A percentile compares a stretch with the other conserved stretches of the same genome.
These are phyloP conservation scores for Esox masquinongy DNA, from an alignment of 2,797 vertebrate genomes.

Conservation along the genomic window DNA sequence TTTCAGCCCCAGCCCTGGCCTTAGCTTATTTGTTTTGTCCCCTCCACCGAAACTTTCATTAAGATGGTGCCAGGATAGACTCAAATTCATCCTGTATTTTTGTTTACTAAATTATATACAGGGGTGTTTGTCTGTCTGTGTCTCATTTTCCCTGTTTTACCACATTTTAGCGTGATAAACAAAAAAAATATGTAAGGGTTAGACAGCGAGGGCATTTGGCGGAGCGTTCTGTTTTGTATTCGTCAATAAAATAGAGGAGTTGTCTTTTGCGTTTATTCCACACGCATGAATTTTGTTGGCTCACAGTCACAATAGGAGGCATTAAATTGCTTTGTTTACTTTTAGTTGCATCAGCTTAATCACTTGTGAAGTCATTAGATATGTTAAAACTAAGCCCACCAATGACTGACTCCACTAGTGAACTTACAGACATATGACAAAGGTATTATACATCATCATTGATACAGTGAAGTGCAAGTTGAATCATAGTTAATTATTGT, in stretches of 20 bases:
- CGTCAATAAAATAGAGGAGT: not conserved
- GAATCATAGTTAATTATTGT: not conserved
- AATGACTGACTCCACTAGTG: not conserved
- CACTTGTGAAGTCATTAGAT: not conserved
- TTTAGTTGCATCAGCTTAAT: not conserved
- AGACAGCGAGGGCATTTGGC: not conserved
- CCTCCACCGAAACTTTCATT: constrained; percentile 67
- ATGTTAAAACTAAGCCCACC: not conserved
- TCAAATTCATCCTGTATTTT: constrained; percentile 48
- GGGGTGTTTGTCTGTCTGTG: constrained; percentile 20
- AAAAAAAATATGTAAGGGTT: not conserved
- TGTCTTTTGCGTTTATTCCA: not conserved
- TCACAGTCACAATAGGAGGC: not conserved
- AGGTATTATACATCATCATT: not conserved
- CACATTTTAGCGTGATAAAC: not conserved
- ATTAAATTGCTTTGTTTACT: not conserved
- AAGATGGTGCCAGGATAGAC: constrained; percentile 74
- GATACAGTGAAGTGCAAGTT: not conserved
- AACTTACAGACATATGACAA: not conserved
- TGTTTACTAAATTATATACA: constrained; percentile 55
- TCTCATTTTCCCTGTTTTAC: constrained; percentile 14
- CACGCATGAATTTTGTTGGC: not conserved
- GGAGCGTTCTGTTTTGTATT: constrained; percentile 4
- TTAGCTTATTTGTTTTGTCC: constrained; percentile 60
- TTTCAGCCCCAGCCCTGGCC: constrained; percentile 11